Percentiles rank a stretch among this genome's conserved stretches.
These are phyloP conservation scores for Gavia stellata DNA, from an alignment of 2,113 vertebrate genomes.

Conservation along the genomic window DNA sequence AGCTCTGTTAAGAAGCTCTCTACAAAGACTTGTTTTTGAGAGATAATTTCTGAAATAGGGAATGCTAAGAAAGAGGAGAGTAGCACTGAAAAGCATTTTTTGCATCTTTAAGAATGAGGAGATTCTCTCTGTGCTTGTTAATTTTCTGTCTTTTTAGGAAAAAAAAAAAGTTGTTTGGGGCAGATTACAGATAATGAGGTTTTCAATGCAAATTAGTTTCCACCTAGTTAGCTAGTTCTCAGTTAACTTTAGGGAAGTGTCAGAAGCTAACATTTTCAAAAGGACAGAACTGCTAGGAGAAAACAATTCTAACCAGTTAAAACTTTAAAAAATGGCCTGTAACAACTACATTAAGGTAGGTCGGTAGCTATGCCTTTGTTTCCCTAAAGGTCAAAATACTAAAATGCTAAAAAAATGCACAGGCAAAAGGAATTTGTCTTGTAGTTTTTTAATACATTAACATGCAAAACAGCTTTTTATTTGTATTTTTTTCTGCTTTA, in stretches of 20 bases:
- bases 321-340: background rate
- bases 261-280: background rate
- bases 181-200: background rate
- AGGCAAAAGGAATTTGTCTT: background rate
- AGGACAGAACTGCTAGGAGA: background rate
- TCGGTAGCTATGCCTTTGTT: background rate
- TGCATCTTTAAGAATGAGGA: background rate
- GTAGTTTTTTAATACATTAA: background rate
- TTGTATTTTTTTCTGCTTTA: background rate
- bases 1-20: background rate
- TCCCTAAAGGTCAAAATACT: background rate
- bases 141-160: background rate
- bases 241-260: background rate
- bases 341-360: background rate
- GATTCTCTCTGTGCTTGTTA: background rate
- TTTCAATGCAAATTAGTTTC: background rate
- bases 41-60: background rate
- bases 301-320: background rate
- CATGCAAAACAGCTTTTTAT: background rate
- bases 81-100: accelerated
- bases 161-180: background rate
- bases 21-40: accelerated
- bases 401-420: background rate
- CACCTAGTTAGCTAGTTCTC: background rate
- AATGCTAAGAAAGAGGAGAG: background rate